These are phyloP conservation scores for Athene cunicularia DNA, from an alignment of 2,113 vertebrate species.

Conservation along the genomic window DNA sequence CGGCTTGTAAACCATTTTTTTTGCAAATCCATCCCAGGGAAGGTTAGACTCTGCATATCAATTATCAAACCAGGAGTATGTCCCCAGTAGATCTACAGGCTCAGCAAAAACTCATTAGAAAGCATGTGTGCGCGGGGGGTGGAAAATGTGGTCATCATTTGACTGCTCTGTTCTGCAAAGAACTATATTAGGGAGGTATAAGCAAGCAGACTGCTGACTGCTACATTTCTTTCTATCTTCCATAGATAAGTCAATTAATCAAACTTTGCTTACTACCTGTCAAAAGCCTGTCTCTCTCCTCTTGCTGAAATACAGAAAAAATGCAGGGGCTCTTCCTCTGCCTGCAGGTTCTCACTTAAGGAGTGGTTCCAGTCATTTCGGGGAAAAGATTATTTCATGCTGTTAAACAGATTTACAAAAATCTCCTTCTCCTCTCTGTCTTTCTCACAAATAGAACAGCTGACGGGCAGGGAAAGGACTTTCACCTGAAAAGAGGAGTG, in stretches of 20 bases:
- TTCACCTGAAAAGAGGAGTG: background rate
- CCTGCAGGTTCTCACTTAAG: background rate
- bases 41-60: background rate
- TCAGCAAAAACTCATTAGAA: conserved; percentile 37
- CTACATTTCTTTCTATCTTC: conserved; percentile 31
- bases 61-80: conserved; percentile 3
- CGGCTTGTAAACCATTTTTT: background rate
- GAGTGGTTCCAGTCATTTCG: background rate
- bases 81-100: background rate
- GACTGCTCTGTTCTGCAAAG: conserved; percentile 21
- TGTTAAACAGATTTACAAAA: background rate
- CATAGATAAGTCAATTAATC: conserved; percentile 67
- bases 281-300: conserved; percentile 33
- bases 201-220: conserved; percentile 45
- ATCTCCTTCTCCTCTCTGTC: background rate
- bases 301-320: conserved; percentile 7
- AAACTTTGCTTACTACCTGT: conserved; percentile 47
- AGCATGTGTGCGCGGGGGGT: background rate
- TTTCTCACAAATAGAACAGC: background rate
- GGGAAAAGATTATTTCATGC: background rate
- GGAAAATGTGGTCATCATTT: background rate
- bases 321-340: background rate
- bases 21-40: background rate
- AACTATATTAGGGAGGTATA: conserved; percentile 10
- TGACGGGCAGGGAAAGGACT: background rate